Percentiles rank a stretch among this genome's conserved stretches.
These are phyloP conservation scores for Parapsyche elsis DNA, from an alignment of 1,140 invertebrate genomes.

Conservation along the genomic window DNA sequence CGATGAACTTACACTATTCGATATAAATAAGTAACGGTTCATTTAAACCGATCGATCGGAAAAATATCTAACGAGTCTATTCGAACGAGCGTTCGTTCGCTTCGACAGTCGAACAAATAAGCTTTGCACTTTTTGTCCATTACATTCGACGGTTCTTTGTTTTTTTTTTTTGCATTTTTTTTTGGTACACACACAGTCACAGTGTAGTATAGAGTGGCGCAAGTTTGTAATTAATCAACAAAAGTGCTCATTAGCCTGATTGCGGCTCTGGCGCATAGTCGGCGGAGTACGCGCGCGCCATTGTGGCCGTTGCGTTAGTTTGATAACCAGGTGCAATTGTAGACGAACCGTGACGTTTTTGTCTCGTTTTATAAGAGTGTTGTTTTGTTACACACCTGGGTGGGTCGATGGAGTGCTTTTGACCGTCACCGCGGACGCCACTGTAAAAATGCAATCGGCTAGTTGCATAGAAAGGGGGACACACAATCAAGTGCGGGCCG, in stretches of 20 bases:
- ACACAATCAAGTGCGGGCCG: constrained; percentile 46
- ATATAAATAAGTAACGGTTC: too few relatives aligned
- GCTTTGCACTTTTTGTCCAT: too few relatives aligned
- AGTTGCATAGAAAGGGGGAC: constrained; percentile 42
- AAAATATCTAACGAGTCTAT: too few relatives aligned
- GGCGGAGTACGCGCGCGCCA: too few relatives aligned
- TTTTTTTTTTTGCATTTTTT: background rate
- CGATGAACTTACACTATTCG: too few relatives aligned
- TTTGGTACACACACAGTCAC: background rate
- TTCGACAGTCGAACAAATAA: too few relatives aligned
- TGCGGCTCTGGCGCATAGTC: background rate
- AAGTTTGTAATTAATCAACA: background rate
- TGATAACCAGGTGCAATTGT: background rate
- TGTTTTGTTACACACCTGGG: background rate
- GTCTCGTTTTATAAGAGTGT: background rate
- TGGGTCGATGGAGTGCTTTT: constrained; percentile 6
- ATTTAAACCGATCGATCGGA: too few relatives aligned
- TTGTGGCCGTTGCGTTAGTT: constrained; percentile 6
- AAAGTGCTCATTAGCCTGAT: background rate
- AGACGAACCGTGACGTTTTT: constrained; percentile 10
- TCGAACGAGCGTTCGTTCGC: too few relatives aligned
- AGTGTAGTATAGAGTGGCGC: background rate
- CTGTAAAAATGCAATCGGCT: constrained; percentile 28
- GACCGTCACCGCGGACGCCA: constrained; percentile 13
- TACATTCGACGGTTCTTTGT: too few relatives aligned